phyloP scores from a whole-genome alignment of 2,888 invertebrate species.

The Lapara coniferarum region DNA sequence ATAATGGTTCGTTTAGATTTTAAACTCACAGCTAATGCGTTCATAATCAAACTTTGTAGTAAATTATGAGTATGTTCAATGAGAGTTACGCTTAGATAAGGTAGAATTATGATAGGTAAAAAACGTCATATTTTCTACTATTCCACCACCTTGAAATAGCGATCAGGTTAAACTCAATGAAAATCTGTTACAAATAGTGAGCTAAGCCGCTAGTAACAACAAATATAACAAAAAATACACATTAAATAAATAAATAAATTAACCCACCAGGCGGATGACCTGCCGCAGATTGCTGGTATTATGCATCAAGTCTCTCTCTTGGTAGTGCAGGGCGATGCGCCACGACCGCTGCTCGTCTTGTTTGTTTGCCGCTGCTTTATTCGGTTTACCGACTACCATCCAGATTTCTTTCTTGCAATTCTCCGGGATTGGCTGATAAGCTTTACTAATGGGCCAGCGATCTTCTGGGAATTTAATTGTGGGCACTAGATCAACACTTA shows the following conservation, averaged over 20 bases:
- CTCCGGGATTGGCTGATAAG: conserved; percentile 48
- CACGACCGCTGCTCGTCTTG: conserved; percentile 64
- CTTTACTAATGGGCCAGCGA: conserved; percentile 65
- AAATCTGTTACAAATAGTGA: no score
- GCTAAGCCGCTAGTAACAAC: neutral
- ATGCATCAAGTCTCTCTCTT: conserved; percentile 75
- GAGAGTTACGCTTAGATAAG: no score
- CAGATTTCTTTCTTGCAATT: conserved; percentile 60
- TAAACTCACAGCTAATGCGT: no score
- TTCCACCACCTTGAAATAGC: no score
- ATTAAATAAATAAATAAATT: no score
- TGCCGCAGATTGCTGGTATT: conserved; percentile 64
- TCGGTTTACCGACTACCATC: conserved; percentile 72
- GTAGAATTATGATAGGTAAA: no score
- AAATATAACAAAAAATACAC: neutral
- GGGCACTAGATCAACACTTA: conserved; percentile 82
- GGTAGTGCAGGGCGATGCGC: conserved; percentile 80
- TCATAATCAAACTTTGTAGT: no score
- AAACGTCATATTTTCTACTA: no score
- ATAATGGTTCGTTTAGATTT: no score
- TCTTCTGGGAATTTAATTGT: conserved; percentile 72
- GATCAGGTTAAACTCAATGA: no score
- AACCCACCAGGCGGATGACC: conserved; percentile 69
- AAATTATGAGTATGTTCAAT: no score
- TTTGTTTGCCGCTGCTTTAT: conserved; percentile 45